Conservation (phyloP, 2,888 invertebrate genomes). For the Oscheius onirici region DNA sequence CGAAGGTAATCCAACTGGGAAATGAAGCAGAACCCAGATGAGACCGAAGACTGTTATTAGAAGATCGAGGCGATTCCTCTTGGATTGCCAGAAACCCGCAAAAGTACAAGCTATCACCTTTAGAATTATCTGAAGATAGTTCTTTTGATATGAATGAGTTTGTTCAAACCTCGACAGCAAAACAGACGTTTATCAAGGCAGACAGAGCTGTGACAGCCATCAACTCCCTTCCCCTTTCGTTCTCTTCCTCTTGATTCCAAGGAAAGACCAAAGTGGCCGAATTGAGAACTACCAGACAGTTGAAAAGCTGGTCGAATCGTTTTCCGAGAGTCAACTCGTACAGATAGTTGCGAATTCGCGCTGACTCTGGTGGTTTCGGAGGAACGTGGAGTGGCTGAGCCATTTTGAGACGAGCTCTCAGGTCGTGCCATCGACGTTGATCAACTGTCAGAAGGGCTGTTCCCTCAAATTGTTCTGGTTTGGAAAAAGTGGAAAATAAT, state of each 20-base stretch:
- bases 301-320: slow-evolving; percentile 86
- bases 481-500: neutral
- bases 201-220: slow-evolving; percentile 83
- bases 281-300: slow-evolving; percentile 90
- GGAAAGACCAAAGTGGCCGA: slow-evolving; percentile 81
- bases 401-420: slow-evolving; percentile 97
- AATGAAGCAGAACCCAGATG: slow-evolving; percentile 88
- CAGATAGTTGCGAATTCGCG: slow-evolving; percentile 87
- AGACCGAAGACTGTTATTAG: slow-evolving; percentile 91
- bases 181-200: slow-evolving; percentile 88
- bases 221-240: slow-evolving; percentile 77
- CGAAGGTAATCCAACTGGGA: slow-evolving; percentile 64
- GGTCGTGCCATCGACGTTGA: slow-evolving; percentile 97
- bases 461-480: slow-evolving; percentile 76
- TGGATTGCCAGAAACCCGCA: slow-evolving; percentile 96
- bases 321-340: slow-evolving; percentile 98
- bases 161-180: slow-evolving; percentile 82
- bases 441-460: slow-evolving; percentile 98
- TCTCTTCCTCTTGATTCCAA: slow-evolving; percentile 76
- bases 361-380: slow-evolving; percentile 81
- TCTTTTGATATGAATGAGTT: neutral
- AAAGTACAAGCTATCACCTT: slow-evolving; percentile 98
- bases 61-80: slow-evolving; percentile 95
- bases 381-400: slow-evolving; percentile 98
- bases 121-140: slow-evolving; percentile 80